Evolutionary conservation across 2,888 invertebrate genomes (phyloP).

Genomic region (Apantesis nais): DNA sequence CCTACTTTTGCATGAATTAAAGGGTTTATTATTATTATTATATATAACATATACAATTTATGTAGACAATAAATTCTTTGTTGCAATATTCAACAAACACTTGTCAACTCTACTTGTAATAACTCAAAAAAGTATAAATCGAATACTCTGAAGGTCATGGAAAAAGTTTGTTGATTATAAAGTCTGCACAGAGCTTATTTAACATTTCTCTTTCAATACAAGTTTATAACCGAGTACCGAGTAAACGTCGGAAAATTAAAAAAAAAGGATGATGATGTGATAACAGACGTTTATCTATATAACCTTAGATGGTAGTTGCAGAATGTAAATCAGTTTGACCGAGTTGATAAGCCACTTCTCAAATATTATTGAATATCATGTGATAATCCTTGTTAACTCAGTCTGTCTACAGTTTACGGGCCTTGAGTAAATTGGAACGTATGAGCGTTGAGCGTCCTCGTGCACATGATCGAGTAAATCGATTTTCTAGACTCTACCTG

Average conservation of each 20-base stretch:
- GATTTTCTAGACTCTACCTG: constrained; percentile 23
- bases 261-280: not conserved
- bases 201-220: constrained; percentile 38
- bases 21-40: too few relatives aligned
- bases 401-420: constrained; percentile 17
- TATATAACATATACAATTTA: too few relatives aligned
- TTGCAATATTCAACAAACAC: constrained; percentile 56
- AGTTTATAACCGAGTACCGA: constrained; percentile 22
- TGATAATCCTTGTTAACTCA: constrained; percentile 43
- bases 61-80: too few relatives aligned
- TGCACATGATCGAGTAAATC: constrained; percentile 22
- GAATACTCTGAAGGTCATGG: constrained; percentile 56
- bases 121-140: constrained; percentile 59
- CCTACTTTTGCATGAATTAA: too few relatives aligned
- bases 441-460: constrained; percentile 17
- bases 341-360: constrained; percentile 34
- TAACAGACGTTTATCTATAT: not conserved
- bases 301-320: not conserved
- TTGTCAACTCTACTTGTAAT: constrained; percentile 57
- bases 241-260: constrained; percentile 9
- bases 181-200: constrained; percentile 46
- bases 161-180: constrained; percentile 62
- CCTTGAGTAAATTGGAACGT: constrained; percentile 39
- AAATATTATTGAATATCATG: constrained; percentile 39
- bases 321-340: constrained; percentile 32